Percentiles rank a stretch among this genome's conserved stretches.
These are phyloP conservation scores for Venturia canescens DNA, from an alignment of 1,140 invertebrate genomes.

Conservation along the genomic window DNA sequence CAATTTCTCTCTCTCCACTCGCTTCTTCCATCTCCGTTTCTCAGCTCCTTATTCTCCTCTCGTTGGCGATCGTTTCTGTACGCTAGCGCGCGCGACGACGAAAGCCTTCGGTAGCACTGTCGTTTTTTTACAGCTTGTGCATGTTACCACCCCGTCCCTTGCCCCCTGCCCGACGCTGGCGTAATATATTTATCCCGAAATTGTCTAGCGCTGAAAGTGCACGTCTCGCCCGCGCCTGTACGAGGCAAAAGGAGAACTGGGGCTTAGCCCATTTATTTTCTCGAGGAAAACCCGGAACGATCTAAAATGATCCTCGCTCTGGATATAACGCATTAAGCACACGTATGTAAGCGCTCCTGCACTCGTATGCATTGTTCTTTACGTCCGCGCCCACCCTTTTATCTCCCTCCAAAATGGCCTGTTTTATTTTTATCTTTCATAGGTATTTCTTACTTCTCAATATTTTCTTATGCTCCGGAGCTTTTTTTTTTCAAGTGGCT, in stretches of 20 bases:
- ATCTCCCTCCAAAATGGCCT: not conserved
- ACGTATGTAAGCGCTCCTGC: not conserved
- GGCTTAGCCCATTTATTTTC: slow-evolving; percentile 17
- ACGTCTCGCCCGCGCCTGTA: not conserved
- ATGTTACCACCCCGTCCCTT: not conserved
- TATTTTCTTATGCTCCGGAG: not conserved
- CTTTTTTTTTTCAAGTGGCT: not conserved
- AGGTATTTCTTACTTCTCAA: not conserved
- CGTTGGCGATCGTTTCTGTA: not conserved
- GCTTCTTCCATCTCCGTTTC: slow-evolving; percentile 21
- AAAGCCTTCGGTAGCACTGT: not conserved
- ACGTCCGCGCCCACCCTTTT: not conserved
- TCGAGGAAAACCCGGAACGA: slow-evolving; percentile 18
- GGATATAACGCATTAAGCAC: slow-evolving; percentile 25
- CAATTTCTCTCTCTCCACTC: too few species aligned
- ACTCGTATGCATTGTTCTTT: not conserved
- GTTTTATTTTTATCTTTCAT: not conserved
- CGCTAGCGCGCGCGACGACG: too few species aligned
- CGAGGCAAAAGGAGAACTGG: not conserved
- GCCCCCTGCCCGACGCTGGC: too few species aligned
- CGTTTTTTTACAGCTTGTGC: not conserved
- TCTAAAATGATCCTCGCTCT: slow-evolving; percentile 18
- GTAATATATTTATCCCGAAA: slow-evolving; percentile 30
- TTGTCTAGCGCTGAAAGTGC: slow-evolving; percentile 24
- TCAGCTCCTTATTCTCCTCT: slow-evolving; percentile 18